Conservation (phyloP, 2,797 vertebrate genomes). For the Selene dorsalis region DNA sequence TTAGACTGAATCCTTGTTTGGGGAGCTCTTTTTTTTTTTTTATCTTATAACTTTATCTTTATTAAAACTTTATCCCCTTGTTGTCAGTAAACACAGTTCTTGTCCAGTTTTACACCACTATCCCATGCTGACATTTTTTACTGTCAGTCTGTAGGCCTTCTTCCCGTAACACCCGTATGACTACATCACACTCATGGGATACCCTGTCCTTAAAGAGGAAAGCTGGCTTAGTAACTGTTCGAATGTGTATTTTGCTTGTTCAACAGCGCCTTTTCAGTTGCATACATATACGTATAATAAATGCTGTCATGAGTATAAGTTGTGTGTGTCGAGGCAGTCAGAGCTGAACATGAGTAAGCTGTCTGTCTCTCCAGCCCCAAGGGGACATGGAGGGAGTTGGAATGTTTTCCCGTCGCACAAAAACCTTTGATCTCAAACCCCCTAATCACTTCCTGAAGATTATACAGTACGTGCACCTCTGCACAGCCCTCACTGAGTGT, state of each 20-base stretch:
- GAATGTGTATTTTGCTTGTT: too few relatives aligned
- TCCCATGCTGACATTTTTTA: too few relatives aligned
- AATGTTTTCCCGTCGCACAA: conserved; percentile 65
- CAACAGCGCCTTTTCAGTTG: too few relatives aligned
- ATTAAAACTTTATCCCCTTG: too few relatives aligned
- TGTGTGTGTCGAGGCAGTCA: conserved; percentile 8
- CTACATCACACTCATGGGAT: background rate
- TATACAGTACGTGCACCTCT: conserved; percentile 76
- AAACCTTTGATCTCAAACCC: conserved; percentile 74
- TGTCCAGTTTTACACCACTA: too few relatives aligned
- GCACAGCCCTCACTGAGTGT: conserved; percentile 56
- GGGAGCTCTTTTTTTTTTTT: too few relatives aligned
- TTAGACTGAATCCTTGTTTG: too few relatives aligned
- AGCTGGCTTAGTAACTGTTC: too few relatives aligned
- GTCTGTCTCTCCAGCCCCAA: conserved; percentile 40
- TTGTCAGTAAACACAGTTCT: background rate
- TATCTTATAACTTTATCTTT: too few relatives aligned
- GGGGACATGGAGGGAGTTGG: conserved; percentile 56
- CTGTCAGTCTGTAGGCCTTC: too few relatives aligned
- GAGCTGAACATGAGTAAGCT: conserved; percentile 53
- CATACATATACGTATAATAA: too few relatives aligned
- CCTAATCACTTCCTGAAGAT: conserved; percentile 81
- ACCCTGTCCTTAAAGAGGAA: background rate
- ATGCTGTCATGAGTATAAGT: conserved; percentile 19
- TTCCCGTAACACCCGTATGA: too few relatives aligned